A percentile compares a stretch with the other conserved stretches of the same genome.
Evolutionary conservation across 2,888 invertebrate genomes (phyloP).

Genomic region (Desoria tigrina): DNA sequence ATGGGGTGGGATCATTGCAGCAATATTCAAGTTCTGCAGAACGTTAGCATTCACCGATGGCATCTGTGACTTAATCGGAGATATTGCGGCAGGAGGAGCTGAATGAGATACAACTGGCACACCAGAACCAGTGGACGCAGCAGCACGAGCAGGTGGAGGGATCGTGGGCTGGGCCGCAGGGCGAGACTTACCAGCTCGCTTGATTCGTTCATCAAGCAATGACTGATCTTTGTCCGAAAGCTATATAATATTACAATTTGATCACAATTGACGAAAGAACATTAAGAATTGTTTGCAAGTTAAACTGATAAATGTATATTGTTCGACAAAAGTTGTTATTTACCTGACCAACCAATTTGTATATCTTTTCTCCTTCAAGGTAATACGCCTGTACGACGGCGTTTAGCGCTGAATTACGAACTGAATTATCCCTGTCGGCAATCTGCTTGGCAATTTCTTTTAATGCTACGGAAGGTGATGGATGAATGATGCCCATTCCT

Average conservation of each 20-base stretch:
- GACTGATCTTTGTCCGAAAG: constrained; percentile 93
- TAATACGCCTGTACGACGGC: constrained; percentile 87
- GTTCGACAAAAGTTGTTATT: constrained; percentile 21
- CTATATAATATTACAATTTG: too few relatives aligned
- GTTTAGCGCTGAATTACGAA: constrained; percentile 93
- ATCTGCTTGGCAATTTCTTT: constrained; percentile 93
- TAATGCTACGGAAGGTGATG: constrained; percentile 75
- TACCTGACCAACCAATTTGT: constrained; percentile 87
- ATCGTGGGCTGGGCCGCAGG: too few relatives aligned
- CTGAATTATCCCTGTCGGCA: constrained; percentile 92
- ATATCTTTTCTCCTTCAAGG: constrained; percentile 85
- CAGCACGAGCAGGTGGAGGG: background rate
- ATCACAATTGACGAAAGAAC: too few relatives aligned
- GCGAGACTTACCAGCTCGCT: constrained; percentile 69
- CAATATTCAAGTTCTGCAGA: constrained; percentile 33
- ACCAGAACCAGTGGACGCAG: background rate
- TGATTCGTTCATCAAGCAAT: constrained; percentile 92
- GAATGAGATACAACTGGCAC: background rate
- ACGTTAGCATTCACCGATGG: constrained; percentile 21
- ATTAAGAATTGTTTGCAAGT: constrained; percentile 15
- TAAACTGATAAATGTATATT: background rate
- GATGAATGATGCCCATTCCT: constrained; percentile 80
- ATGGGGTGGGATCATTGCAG: background rate
- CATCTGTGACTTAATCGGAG: constrained; percentile 3
- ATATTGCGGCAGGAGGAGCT: background rate